Evolutionary conservation across 2,888 invertebrate genomes (phyloP).

Genomic region (Allolobophora icterica): DNA sequence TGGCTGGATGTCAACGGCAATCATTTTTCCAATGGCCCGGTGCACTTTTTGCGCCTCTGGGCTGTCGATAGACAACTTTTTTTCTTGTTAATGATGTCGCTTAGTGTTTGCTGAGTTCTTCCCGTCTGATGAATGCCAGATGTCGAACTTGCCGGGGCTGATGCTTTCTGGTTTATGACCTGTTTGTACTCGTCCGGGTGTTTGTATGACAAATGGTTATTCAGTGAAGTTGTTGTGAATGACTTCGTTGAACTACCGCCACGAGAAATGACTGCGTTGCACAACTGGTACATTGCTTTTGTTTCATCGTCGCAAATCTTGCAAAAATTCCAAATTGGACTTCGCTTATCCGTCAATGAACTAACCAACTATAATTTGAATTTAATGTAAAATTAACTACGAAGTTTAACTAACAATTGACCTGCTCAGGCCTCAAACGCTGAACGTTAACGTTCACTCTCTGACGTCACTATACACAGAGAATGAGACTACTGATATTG

Average conservation of each 20-base stretch:
- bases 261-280: conserved; percentile 28
- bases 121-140: conserved; percentile 19
- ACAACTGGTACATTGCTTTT: conserved; percentile 29
- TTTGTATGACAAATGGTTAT: conserved; percentile 30
- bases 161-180: conserved; percentile 27
- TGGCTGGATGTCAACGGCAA: conserved; percentile 10
- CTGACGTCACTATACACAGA: neutral
- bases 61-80: conserved; percentile 4
- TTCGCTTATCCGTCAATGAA: too few species aligned
- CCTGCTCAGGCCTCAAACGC: too few species aligned
- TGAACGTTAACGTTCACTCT: too few species aligned
- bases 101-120: neutral
- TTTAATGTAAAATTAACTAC: too few species aligned
- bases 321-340: conserved; percentile 31
- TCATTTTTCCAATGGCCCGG: neutral
- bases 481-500: too few species aligned
- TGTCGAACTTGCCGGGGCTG: neutral
- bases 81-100: neutral
- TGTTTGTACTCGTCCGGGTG: conserved; percentile 28
- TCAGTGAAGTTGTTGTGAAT: conserved; percentile 19
- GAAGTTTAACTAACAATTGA: too few species aligned
- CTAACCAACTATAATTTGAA: too few species aligned
- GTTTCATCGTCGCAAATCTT: conserved; percentile 29
- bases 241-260: conserved; percentile 26
- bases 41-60: conserved; percentile 22